A percentile compares a stretch with the other conserved stretches of the same genome.
These are phyloP conservation scores for Ctenochaetus hawaiiensis DNA, from an alignment of 2,797 vertebrate species.

Conservation along the genomic window DNA sequence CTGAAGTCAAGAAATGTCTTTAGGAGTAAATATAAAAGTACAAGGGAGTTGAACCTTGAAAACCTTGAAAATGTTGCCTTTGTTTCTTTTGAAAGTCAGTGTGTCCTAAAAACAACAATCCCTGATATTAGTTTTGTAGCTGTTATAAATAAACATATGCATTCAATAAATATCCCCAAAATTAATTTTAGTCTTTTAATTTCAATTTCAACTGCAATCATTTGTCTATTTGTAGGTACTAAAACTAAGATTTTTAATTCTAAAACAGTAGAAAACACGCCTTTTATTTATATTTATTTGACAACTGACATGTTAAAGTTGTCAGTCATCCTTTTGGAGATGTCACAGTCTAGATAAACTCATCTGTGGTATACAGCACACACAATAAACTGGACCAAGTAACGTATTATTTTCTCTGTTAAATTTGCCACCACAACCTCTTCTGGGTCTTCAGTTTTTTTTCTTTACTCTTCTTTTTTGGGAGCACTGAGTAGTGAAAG, in stretches of 20 bases:
- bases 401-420: constrained; percentile 27
- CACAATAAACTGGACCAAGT: constrained; percentile 1
- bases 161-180: background rate
- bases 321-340: constrained; percentile 8
- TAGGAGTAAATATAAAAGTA: constrained; percentile 48
- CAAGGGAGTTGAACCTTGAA: background rate
- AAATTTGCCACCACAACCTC: constrained; percentile 43
- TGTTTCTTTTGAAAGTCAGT: background rate
- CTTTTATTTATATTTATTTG: background rate
- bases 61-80: constrained; percentile 2
- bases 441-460: constrained; percentile 61
- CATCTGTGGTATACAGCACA: background rate
- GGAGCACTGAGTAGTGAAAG: constrained; percentile 85
- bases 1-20: constrained; percentile 50
- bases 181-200: background rate
- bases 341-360: background rate
- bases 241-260: constrained; percentile 1
- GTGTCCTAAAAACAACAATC: background rate
- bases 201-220: background rate
- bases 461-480: constrained; percentile 81
- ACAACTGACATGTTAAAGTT: background rate
- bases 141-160: background rate
- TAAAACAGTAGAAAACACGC: background rate
- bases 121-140: background rate
- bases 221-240: background rate